A percentile compares a stretch with the other conserved stretches of the same genome.
These are phyloP conservation scores for Catagonus wagneri DNA, from an alignment of 2,113 vertebrate species.

Conservation along the genomic window DNA sequence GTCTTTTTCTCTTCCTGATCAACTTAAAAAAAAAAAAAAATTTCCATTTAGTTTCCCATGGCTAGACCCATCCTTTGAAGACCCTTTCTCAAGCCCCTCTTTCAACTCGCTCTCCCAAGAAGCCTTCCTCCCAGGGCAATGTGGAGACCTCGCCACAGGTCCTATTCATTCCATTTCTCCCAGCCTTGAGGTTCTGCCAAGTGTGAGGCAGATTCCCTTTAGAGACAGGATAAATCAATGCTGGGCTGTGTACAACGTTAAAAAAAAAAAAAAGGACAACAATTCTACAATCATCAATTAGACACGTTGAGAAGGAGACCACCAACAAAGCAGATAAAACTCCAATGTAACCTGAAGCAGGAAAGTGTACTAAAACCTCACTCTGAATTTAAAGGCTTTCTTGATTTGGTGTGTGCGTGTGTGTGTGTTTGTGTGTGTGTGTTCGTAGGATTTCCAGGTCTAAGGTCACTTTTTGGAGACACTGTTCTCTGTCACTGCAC, in stretches of 20 bases:
- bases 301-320: background rate
- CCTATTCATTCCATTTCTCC: conserved; percentile 63
- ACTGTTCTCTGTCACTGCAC: background rate
- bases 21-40: conserved; percentile 12
- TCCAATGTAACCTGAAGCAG: background rate
- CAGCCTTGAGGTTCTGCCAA: conserved; percentile 62
- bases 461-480: background rate
- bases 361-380: background rate
- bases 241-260: conserved; percentile 28
- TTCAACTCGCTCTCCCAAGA: conserved; percentile 61
- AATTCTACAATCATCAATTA: conserved; percentile 21
- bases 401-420: background rate
- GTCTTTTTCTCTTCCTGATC: conserved; percentile 15
- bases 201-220: conserved; percentile 28
- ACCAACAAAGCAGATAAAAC: background rate
- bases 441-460: background rate
- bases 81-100: conserved; percentile 54
- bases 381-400: background rate
- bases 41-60: conserved; percentile 35
- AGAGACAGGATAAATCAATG: conserved; percentile 68
- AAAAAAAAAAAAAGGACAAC: background rate
- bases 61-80: conserved; percentile 55
- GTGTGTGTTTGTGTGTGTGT: background rate
- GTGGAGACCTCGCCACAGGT: conserved; percentile 30
- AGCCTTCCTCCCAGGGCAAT: conserved; percentile 54